A percentile compares a stretch with the other conserved stretches of the same genome.
phyloP scores from a whole-genome alignment of 2,797 vertebrate species.

The Hippocampus kuda region DNA sequence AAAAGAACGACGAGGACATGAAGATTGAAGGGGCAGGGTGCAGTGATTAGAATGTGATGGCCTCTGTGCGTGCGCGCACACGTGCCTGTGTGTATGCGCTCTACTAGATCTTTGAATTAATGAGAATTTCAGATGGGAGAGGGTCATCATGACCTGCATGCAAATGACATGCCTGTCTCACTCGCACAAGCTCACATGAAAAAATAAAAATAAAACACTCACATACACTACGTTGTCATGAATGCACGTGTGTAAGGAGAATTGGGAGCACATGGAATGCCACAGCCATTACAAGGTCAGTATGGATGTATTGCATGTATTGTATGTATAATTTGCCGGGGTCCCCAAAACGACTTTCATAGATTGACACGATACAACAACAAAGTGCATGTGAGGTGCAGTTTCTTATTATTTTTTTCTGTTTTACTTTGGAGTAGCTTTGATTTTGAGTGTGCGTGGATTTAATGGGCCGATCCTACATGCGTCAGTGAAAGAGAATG shows the following conservation, averaged over 20 bases:
- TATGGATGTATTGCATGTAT: background rate
- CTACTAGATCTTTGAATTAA: conserved; percentile 44
- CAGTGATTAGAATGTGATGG: conserved; percentile 54
- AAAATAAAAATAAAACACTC: background rate
- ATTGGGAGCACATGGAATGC: background rate
- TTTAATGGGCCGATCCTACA: too few species aligned
- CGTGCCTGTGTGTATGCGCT: conserved; percentile 4
- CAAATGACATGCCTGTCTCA: conserved; percentile 36
- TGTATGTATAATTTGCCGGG: background rate
- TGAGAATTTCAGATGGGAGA: conserved; percentile 54
- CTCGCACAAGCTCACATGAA: conserved; percentile 3
- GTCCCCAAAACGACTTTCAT: too few species aligned
- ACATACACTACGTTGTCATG: background rate
- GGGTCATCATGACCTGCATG: conserved; percentile 53
- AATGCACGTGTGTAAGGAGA: background rate
- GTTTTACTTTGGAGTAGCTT: too few species aligned
- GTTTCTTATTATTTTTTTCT: too few species aligned
- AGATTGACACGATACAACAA: too few species aligned
- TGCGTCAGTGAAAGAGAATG: too few species aligned
- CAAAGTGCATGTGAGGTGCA: too few species aligned
- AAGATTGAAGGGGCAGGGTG: conserved; percentile 47
- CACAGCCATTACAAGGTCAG: background rate
- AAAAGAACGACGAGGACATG: conserved; percentile 27
- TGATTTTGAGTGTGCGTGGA: too few species aligned
- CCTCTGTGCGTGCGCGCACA: conserved; percentile 25